A percentile compares a stretch with the other conserved stretches of the same genome.
Conservation (phyloP, 1,140 invertebrate species). For the Trachymyrmex cornetzi region DNA sequence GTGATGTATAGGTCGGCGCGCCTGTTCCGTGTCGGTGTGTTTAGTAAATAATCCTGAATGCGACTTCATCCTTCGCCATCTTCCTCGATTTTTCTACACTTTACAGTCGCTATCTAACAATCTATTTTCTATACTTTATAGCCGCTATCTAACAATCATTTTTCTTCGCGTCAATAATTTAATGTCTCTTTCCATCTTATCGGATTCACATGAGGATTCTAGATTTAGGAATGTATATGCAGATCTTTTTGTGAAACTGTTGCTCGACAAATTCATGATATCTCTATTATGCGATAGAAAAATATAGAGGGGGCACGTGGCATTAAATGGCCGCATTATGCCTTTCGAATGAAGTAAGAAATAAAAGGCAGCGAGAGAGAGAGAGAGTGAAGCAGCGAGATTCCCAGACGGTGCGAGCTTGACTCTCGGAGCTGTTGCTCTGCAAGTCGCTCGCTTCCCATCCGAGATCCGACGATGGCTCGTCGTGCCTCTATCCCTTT, state of each 20-base stretch:
- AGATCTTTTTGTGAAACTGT: neutral
- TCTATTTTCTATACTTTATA: conserved; percentile 18
- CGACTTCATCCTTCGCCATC: conserved; percentile 63
- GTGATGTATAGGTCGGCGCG: conserved; percentile 82
- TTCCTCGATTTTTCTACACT: conserved; percentile 42
- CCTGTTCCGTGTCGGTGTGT: conserved; percentile 82
- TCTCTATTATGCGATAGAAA: neutral
- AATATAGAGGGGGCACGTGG: neutral
- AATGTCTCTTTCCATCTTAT: neutral
- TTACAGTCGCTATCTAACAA: neutral
- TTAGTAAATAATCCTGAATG: conserved; percentile 81
- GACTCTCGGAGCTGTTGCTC: conserved; percentile 56
- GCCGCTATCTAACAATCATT: neutral
- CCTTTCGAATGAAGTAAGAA: neutral
- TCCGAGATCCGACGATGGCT: conserved; percentile 39
- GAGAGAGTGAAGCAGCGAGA: conserved; percentile 21
- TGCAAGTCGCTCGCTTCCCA: neutral
- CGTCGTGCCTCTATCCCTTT: conserved; percentile 67
- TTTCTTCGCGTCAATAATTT: neutral
- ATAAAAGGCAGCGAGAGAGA: too few relatives aligned
- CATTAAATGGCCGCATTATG: conserved; percentile 20
- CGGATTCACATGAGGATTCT: neutral
- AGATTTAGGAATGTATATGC: neutral
- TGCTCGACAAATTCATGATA: neutral
- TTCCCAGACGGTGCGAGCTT: conserved; percentile 51